Evolutionary conservation across 2,113 vertebrate species (phyloP).

Genomic region (Lota lota): DNA sequence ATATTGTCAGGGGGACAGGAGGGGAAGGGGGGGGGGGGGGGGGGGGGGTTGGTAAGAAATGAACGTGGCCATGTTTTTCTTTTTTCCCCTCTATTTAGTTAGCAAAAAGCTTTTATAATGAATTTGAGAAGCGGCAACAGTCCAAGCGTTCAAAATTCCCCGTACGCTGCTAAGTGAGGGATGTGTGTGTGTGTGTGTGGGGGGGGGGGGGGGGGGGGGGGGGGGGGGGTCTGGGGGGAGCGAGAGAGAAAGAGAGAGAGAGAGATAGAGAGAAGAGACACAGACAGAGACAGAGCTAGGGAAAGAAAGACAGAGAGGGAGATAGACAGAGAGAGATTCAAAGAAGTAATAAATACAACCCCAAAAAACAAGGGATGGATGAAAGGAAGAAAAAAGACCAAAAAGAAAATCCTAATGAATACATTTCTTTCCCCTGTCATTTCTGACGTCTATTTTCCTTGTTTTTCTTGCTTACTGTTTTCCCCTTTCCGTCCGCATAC

Average conservation of each 20-base stretch:
- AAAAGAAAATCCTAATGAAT: slow-evolving; percentile 24
- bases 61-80: slow-evolving; percentile 61
- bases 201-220: not conserved
- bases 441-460: slow-evolving; percentile 42
- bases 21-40: slow-evolving; percentile 15
- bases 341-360: too few relatives aligned
- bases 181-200: too few relatives aligned
- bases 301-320: slow-evolving; percentile 53
- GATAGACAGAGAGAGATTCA: slow-evolving; percentile 31
- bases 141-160: slow-evolving; percentile 68
- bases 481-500: slow-evolving; percentile 6
- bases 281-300: slow-evolving; percentile 30
- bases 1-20: slow-evolving; percentile 60
- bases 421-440: slow-evolving; percentile 28
- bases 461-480: slow-evolving; percentile 39
- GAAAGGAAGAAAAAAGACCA: not conserved
- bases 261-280: slow-evolving; percentile 52
- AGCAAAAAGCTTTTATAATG: slow-evolving; percentile 76
- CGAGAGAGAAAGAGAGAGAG: not conserved
- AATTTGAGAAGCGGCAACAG: slow-evolving; percentile 67
- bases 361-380: too few relatives aligned
- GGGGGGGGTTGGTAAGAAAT: slow-evolving; percentile 43
- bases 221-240: not conserved
- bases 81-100: slow-evolving; percentile 66
- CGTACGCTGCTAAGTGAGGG: slow-evolving; percentile 62